Base-by-base conservation (phyloP, 1,140 invertebrate genomes). In the Nephotettix cincticeps region DNA sequence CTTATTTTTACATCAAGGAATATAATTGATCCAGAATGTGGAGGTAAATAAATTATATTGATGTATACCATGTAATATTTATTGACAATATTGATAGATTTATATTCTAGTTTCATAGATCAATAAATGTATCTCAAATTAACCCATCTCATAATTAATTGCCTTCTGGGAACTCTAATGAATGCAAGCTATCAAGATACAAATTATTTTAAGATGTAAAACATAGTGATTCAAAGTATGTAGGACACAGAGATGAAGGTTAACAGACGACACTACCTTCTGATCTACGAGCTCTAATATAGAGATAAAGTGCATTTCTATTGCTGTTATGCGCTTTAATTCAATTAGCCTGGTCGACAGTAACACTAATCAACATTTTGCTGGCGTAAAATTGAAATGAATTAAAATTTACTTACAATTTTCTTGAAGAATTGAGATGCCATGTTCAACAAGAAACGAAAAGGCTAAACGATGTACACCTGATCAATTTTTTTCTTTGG, bases 351-450 rank as follows among this genome's bases (percentile, higher is more conserved):
- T 66, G 40, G 13, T 6, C 17, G 3, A 1, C 19, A 6, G 1
- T 9, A 29, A 30, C 14, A 1, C 17, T 66, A 36, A 19, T 21
- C 14, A 13, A 36, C n/a, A 32, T 1, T 29, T 17, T 6, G 1
- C 17, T 1, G 25, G 17, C 4, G 32, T 1, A 19, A 30, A 11
- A 17, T n/a, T n/a, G 28, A 66, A 30, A 3, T 6, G 3, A 6
- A 32, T 30, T 25, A 32, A 17, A 32, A 66, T 21, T 23, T 63
- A 63, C 63, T 66, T 66, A 66, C 63, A 30, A 66, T 29, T 66
- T 43, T 66, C 63, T 43, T 66, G 6, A 66, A 66, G 40, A 66
- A 36, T 25, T 43, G 29, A 32, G 63, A 3, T 36, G 63, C 63
- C 63, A 66, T 66, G 27, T 28, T 66, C 21, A 4, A n/a, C 6